Percentiles rank a stretch among this genome's conserved stretches.
These are phyloP conservation scores for Oryctes rhinoceros DNA, from an alignment of 1,140 invertebrate genomes.

Conservation along the genomic window DNA sequence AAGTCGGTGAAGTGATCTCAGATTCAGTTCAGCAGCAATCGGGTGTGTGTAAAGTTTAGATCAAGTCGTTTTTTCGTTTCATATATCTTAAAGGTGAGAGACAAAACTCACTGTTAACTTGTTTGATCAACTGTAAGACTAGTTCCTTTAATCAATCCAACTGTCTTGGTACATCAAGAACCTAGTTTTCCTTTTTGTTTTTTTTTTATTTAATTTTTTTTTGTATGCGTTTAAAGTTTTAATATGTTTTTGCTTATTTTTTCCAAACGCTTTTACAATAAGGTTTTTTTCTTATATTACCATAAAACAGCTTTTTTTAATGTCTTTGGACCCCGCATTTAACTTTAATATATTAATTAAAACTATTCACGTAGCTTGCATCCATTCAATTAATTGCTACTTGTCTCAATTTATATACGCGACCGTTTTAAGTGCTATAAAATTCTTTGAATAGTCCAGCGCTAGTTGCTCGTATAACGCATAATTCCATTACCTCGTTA, in stretches of 20 bases:
- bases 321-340: not conserved
- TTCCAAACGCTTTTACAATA: not conserved
- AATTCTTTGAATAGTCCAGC: not conserved
- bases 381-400: conserved; percentile 9
- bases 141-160: conserved; percentile 19
- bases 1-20: not conserved
- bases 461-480: not conserved
- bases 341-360: not conserved
- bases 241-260: not conserved
- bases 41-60: conserved; percentile 29
- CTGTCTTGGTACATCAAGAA: not conserved
- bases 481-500: not conserved
- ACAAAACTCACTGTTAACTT: not conserved
- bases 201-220: not conserved
- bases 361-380: not conserved
- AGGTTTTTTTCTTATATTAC: no score
- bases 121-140: not conserved
- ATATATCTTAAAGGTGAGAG: conserved; percentile 5
- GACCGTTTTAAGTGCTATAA: not conserved
- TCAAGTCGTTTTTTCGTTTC: conserved; percentile 7
- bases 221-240: not conserved
- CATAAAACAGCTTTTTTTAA: no score
- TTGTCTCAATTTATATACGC: conserved; percentile 2
- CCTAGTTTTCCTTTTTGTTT: not conserved
- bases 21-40: conserved; percentile 18